These are phyloP conservation scores for Syngnathus acus DNA, from an alignment of 2,797 vertebrate genomes.

Conservation along the genomic window DNA sequence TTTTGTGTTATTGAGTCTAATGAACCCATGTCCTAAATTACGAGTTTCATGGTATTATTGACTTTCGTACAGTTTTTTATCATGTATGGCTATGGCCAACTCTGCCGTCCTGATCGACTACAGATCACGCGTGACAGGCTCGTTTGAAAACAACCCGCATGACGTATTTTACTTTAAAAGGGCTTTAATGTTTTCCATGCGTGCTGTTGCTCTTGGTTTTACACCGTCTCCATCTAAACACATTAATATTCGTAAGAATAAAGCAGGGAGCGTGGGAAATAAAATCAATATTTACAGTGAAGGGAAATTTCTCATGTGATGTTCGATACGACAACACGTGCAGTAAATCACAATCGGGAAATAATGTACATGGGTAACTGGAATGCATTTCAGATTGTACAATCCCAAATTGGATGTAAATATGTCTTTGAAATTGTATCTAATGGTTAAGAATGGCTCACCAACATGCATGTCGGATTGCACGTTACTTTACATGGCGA, in stretches of 20 bases:
- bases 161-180: constrained; percentile 49
- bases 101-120: constrained; percentile 64
- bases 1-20: too few relatives aligned
- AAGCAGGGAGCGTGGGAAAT: constrained; percentile 12
- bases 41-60: constrained; percentile 49
- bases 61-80: constrained; percentile 51
- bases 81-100: constrained; percentile 9
- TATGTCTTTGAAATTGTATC: neutral
- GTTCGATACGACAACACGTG: constrained; percentile 5
- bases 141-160: constrained; percentile 43
- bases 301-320: constrained; percentile 22
- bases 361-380: too few relatives aligned
- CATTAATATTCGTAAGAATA: constrained; percentile 19
- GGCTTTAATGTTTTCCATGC: constrained; percentile 41
- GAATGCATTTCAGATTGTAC: neutral
- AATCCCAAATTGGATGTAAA: neutral
- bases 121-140: constrained; percentile 56
- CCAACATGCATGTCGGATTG: too few relatives aligned
- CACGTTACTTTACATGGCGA: too few relatives aligned
- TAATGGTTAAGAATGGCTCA: neutral
- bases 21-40: too few relatives aligned
- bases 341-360: neutral
- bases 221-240: constrained; percentile 29
- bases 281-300: constrained; percentile 30
- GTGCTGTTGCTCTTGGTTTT: constrained; percentile 23